Evolutionary conservation across 1,140 invertebrate genomes (phyloP).

Genomic region (Periplaneta americana): DNA sequence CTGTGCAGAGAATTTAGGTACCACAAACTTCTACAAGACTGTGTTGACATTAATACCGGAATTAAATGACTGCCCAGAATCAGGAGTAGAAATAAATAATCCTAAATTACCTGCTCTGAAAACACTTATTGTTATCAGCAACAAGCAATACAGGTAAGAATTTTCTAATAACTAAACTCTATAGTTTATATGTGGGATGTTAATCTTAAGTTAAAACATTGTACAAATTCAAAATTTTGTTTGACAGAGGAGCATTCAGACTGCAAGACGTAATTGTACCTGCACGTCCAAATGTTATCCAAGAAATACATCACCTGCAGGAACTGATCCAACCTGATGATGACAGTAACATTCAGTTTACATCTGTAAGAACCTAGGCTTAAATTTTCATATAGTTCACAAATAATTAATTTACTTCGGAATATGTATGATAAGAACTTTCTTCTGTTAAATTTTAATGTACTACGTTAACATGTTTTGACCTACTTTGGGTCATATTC

Average conservation of each 20-base stretch:
- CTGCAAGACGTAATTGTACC: background rate
- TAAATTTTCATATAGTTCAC: background rate
- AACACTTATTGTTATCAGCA: background rate
- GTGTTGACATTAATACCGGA: conserved; percentile 36
- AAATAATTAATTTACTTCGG: no score
- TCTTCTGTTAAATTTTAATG: no score
- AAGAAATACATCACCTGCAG: conserved; percentile 33
- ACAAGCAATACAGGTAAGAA: background rate
- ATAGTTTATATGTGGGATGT: no score
- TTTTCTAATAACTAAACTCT: background rate
- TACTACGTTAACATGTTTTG: no score
- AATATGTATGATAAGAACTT: no score
- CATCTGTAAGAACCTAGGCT: conserved; percentile 36
- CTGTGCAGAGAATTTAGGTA: conserved; percentile 39
- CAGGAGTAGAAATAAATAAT: background rate
- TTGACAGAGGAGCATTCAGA: background rate
- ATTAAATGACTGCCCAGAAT: background rate
- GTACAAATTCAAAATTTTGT: no score
- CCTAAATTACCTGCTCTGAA: background rate
- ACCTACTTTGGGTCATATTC: no score
- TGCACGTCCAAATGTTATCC: background rate
- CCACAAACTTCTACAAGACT: conserved; percentile 43
- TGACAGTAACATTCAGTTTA: conserved; percentile 47
- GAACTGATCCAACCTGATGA: conserved; percentile 44
- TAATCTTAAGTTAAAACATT: no score